Conservation (phyloP, 2,113 vertebrate genomes). For the Nothocercus julius region DNA sequence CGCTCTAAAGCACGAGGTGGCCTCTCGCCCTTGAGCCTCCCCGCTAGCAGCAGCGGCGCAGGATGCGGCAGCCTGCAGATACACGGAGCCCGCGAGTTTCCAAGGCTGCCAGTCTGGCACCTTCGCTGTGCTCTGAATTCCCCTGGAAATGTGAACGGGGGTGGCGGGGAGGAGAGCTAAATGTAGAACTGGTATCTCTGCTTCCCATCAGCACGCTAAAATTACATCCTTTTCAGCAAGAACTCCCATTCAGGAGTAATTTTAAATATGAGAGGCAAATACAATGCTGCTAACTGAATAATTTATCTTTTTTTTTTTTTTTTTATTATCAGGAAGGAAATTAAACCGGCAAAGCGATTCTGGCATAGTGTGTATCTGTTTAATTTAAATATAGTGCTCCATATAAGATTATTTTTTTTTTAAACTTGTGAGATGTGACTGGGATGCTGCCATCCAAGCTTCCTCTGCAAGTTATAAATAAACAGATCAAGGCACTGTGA, state of each 20-base stretch:
- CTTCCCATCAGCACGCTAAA: not conserved
- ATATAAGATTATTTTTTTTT: not conserved
- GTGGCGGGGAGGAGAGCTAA: not conserved
- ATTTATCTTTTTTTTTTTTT: not conserved
- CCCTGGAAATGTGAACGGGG: not conserved
- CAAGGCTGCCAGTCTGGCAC: not conserved
- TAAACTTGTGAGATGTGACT: not conserved
- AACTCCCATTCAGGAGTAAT: slow-evolving; percentile 8
- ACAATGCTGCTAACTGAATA: not conserved
- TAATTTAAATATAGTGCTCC: not conserved
- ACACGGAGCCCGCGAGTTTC: not conserved
- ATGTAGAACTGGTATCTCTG: not conserved
- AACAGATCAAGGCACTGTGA: slow-evolving; percentile 1
- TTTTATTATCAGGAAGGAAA: not conserved
- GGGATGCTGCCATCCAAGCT: slow-evolving; percentile 18
- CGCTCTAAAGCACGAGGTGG: not conserved
- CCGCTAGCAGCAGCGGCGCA: not conserved
- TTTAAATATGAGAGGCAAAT: not conserved
- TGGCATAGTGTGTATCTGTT: not conserved
- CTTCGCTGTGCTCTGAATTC: slow-evolving; percentile 3
- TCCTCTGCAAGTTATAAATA: slow-evolving; percentile 33
- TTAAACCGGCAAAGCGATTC: not conserved
- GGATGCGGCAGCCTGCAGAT: not conserved
- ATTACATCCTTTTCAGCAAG: not conserved
- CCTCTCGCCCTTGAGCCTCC: not conserved